Evolutionary conservation across 2,888 invertebrate genomes (phyloP), one percentile per base, ranked within the genome.

Genomic region (Opisthograptis luteolata): DNA sequence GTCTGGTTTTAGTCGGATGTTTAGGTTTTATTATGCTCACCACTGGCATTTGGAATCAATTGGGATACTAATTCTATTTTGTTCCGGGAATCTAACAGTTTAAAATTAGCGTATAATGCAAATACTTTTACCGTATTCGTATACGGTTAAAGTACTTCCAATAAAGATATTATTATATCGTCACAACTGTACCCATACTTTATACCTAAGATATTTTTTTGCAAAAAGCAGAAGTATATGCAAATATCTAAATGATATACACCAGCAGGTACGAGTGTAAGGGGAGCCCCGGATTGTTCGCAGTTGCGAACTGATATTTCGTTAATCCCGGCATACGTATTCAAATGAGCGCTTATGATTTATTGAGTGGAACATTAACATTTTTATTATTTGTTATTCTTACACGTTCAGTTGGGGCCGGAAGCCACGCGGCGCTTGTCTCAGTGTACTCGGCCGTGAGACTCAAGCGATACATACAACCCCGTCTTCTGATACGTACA

Each of bases 331-430:
- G 79, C 70, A 88, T 87, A 86, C 75, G 85, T 86, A 90, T 90
- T 87, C 88, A 90, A 89, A 91, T 90, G 88, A 90, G 87, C 74
- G 69, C 82, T 83, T 85, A 87, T 91, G 91, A 91, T 91, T 91
- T 91, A 91, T 91, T 88, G 91, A 91, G 91, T 91, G 91, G 91
- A 89, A 88, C 87, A 91, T 91, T 91, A 84, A 82, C 91, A 91
- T 91, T 90, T 91, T 91, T 90, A 91, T 91, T 91, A 91, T 91
- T 91, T 91, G 91, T 91, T 91, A 91, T 91, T 91, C 85, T 91
- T 90, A 83, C 84, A 85, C 84, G 84, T 86, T 84, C 83, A 75
- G 75, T 65, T 78, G 72, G 86, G 88, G 87, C 86, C 87, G 89
- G 90, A 87, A 89, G 89, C 84, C 88, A 87, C 87, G 89, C 82